Evolutionary conservation across 2,888 invertebrate genomes (phyloP), one percentile per base, ranked within the genome.

Genomic region (Sesamia inferens): DNA sequence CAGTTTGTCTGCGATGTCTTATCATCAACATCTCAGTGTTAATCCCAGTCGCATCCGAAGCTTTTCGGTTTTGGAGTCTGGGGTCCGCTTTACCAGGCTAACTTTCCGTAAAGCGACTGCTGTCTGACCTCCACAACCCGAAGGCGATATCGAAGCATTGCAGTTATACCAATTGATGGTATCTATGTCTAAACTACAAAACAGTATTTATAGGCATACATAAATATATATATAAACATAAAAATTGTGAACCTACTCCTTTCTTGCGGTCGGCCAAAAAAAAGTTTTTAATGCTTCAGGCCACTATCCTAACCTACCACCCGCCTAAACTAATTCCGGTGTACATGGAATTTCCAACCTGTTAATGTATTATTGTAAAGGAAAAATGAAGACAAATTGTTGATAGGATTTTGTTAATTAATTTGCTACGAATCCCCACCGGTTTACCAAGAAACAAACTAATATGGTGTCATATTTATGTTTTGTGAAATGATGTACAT

Each of bases 341-440:
- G 22, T 10, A 10, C 42, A 24, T 58, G 7, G 47, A 39, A 48
- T 42, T 51, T 51, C 48, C 51, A 22, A 71, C 8, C 5, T 13
- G 22, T 3, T 13, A 11, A 42, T 24, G 24, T 24, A 48, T 58
- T 42, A 24, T 24, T 24, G 58, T 51, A 51, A 42, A 57, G 48
- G 73, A 57, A 57, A 57, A 74, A 42, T 68, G 6, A 6, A 24
- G n/a, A 16, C 47, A 10, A 42, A 42, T 55, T 11, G 47, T 48
- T 22, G 39, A 19, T 0, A 3, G 22, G 22, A 55, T 48, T 62
- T 62, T 39, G n/a, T 64, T 22, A 22, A 48, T 22, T 57, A 14
- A 13, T 5, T 58, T 58, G 51, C 39, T 8, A 13, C 22, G 13
- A 67, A 58, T 24, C 24, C 5, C 2, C 16, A 51, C 47, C 24